Percentiles rank a stretch among this genome's conserved stretches.
Conservation (phyloP, 2,113 vertebrate genomes). For the Petromus typicus region DNA sequence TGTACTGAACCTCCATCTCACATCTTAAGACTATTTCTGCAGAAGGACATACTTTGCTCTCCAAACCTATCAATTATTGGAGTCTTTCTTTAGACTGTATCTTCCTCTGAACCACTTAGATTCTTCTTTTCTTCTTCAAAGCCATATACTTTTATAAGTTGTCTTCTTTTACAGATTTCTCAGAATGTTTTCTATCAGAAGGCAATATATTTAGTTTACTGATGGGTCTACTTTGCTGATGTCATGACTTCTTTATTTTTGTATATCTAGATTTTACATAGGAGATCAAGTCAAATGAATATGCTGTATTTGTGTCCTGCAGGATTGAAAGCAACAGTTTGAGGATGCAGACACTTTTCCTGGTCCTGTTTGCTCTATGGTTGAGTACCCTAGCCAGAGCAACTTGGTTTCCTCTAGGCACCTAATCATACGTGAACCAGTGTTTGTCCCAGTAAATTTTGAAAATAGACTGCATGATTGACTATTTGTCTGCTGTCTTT, state of each 20-base stretch:
- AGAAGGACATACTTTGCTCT: background rate
- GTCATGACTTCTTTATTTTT: background rate
- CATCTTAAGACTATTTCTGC: background rate
- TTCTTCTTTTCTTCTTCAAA: background rate
- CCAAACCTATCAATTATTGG: background rate
- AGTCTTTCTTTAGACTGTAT: background rate
- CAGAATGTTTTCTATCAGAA: background rate
- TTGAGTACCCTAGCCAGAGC: background rate
- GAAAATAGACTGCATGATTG: background rate
- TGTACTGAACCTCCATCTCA: background rate
- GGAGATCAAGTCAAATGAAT: background rate
- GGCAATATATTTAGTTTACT: background rate
- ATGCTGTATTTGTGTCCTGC: background rate
- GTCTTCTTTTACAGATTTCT: background rate
- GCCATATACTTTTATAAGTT: background rate
- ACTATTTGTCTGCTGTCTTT: background rate
- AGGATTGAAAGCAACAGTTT: background rate
- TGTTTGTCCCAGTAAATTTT: background rate
- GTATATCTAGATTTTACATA: background rate
- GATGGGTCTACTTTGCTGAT: background rate
- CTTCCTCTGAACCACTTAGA: background rate
- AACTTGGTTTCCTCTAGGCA: background rate
- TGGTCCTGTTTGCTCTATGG: background rate
- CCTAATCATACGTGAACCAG: background rate
- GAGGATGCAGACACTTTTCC: background rate